Percentiles rank a stretch among this genome's conserved stretches.
phyloP scores from a whole-genome alignment of 2,888 invertebrate genomes.

The Ectobius pallidus region DNA sequence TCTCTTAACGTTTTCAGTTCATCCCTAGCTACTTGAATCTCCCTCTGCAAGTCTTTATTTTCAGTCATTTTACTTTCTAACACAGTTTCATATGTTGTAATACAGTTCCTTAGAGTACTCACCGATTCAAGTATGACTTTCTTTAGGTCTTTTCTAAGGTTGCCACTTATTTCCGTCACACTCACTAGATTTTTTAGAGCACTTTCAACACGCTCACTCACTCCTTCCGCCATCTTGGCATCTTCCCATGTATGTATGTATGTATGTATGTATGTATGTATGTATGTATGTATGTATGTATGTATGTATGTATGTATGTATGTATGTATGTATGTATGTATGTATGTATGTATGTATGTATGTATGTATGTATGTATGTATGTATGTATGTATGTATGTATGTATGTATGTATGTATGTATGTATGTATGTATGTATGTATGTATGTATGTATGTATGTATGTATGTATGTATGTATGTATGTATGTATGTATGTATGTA shows the following conservation, averaged over 20 bases:
- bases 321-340: neutral
- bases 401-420: constrained; percentile 16
- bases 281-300: neutral
- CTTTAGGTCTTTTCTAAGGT: too few species aligned
- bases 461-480: constrained; percentile 14
- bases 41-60: too few species aligned
- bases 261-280: neutral
- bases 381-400: constrained; percentile 20
- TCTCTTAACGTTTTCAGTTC: too few species aligned
- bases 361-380: constrained; percentile 14
- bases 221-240: too few species aligned
- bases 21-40: too few species aligned
- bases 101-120: too few species aligned
- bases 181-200: too few species aligned
- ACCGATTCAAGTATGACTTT: too few species aligned
- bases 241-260: neutral
- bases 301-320: neutral
- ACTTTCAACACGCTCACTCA: too few species aligned
- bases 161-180: too few species aligned
- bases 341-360: neutral
- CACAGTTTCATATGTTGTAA: too few species aligned
- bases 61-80: too few species aligned
- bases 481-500: constrained; percentile 16
- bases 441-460: constrained; percentile 16
- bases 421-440: constrained; percentile 16